Evolutionary conservation across 1,140 invertebrate genomes (phyloP).

Genomic region (Hestina assimilis): DNA sequence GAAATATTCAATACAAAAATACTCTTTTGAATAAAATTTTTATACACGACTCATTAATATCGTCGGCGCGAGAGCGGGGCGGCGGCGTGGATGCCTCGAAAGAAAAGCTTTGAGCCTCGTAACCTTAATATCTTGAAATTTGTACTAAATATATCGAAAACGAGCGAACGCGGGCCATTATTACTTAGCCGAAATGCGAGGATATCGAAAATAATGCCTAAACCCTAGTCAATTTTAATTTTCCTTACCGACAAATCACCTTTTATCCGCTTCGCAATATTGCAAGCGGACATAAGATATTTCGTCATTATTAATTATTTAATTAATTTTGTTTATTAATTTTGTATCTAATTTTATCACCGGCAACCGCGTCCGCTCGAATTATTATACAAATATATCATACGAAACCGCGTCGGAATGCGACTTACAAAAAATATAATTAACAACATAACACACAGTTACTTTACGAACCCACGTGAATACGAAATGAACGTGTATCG

Average conservation of each 20-base stretch:
- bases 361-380: conserved; percentile 66
- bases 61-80: conserved; percentile 44
- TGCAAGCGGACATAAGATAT: conserved; percentile 23
- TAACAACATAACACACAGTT: conserved; percentile 49
- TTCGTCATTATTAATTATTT: conserved; percentile 43
- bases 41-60: conserved; percentile 75
- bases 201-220: conserved; percentile 74
- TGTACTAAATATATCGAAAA: conserved; percentile 78
- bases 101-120: conserved; percentile 78
- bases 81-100: conserved; percentile 53
- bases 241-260: conserved; percentile 26
- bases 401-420: conserved; percentile 56
- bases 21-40: conserved; percentile 80
- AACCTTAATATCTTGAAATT: conserved; percentile 78
- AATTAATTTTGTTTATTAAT: conserved; percentile 69
- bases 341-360: conserved; percentile 75
- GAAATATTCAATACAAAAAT: conserved; percentile 81
- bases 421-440: conserved; percentile 49
- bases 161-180: conserved; percentile 63
- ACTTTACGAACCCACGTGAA: conserved; percentile 54
- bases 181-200: conserved; percentile 77
- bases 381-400: conserved; percentile 71
- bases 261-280: conserved; percentile 22
- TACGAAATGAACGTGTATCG: conserved; percentile 68
- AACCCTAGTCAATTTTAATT: conserved; percentile 67